Base-by-base conservation (phyloP, 2,797 vertebrate species). In the Limnodromus scolopaceus region DNA sequence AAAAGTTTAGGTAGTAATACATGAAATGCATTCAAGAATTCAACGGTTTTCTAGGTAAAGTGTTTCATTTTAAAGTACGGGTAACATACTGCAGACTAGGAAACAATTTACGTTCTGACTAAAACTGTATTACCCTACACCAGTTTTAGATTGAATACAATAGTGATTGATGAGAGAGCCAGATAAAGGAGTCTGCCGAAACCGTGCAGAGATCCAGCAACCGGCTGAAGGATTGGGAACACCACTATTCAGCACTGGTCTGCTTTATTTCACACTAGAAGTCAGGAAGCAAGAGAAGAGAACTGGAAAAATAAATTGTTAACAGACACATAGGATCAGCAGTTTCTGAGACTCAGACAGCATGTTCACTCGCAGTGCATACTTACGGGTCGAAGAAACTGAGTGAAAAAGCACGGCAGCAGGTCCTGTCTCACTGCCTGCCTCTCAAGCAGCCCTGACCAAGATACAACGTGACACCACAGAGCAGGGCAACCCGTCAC, bases 401-500 rank as follows among this genome's bases (percentile, higher is more conserved):
- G 46, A 60, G 60, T 68, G 78, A 76, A 75, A 92, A 75, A 83
- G 81, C 76, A 61, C 16, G 0, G 0, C 69, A 61, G 84, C 57
- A 77, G 64, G 43, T 78, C 66, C 51, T 24, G 79, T 6, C 83
- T 90, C 86, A 13, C 69, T 23, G 87, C 80, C 63, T 83, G 63
- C 38, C 87, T 75, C 58, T 64, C 92, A 55, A 53, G 82, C 69
- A 90, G 85, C 81, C 76, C 74, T 49, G 60, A 78, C 66, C 86
- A 78, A 76, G 78, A 66, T 13, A 91, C 54, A 92, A 65, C 30
- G 4, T 39, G 81, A 96, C 92, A 93, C 83, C 89, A 76, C 38
- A 34, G 72, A 84, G 60, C 58, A 91, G 77, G 92, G 95, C 86
- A 96, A 83, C 74, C 63, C 1, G 92, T 84, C 96, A 96, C 84